Base-by-base conservation (phyloP, 2,797 vertebrate species). In the Gymnothorax javanicus region DNA sequence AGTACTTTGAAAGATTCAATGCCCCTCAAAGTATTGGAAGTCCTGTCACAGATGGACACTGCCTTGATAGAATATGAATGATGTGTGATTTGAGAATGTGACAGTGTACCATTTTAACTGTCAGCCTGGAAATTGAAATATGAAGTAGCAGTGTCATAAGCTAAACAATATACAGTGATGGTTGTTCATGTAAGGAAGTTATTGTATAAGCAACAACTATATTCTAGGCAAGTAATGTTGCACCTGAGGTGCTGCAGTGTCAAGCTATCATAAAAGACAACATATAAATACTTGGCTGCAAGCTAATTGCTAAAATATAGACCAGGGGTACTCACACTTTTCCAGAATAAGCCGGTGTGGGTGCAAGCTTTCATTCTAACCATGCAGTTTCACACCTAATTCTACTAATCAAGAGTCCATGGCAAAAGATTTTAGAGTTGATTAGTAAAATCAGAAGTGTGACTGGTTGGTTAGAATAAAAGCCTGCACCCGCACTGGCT, bases 91-190 rank as follows among this genome's bases (percentile, higher is more conserved):
- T 69, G 25, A n/a, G 64, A n/a, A 69, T 69, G n/a, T 69, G 64
- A 69, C 64, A 69, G 64, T 69, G 5, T 69, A 69, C 64, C 64
- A 69, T 23, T 69, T 25, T 69, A 7, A n/a, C 23, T n/a, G 23
- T n/a, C 64, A n/a, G 64, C 64, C 64, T n/a, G n/a, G n/a, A 69
- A 25, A 69, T 69, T 69, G 64, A 69, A 69, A 69, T 69, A 69
- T 69, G 64, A 69, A 25, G 23, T 69, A 60, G 59, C 3, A 25
- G 23, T 69, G 17, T 12, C 3, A 69, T 9, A 69, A 69, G 25
- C 64, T 69, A 9, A 69, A 69, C 60, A 20, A 20, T 62, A 62
- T 62, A 62, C 60, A 13, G 23, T 7, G 7, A 69, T 69, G 25
- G 64, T 69, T 69, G 64, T n/a, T 25, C 23, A 67, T 25, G 64